Evolutionary conservation across 2,797 vertebrate species (phyloP).

Genomic region (Trachops cirrhosus): DNA sequence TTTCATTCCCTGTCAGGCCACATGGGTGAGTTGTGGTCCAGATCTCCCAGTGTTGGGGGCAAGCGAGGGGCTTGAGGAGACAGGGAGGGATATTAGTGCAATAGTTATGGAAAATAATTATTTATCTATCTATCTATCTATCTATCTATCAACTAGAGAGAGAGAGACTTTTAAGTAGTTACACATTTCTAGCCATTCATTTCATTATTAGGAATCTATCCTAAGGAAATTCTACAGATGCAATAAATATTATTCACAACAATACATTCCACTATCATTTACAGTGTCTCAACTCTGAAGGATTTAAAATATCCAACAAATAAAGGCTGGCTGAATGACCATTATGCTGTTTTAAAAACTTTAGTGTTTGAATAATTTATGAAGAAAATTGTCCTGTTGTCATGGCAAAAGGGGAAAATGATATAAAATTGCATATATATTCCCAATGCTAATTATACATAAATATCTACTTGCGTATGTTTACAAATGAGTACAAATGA

Average conservation of each 20-base stretch:
- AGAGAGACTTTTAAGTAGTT: neutral
- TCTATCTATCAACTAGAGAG: neutral
- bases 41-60: neutral
- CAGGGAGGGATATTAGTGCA: neutral
- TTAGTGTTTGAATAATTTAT: neutral
- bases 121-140: neutral
- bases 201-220: neutral
- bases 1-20: neutral
- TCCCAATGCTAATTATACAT: neutral
- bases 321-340: fast-evolving
- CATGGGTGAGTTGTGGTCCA: neutral
- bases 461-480: neutral
- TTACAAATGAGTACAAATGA: neutral
- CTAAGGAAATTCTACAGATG: neutral
- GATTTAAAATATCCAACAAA: neutral
- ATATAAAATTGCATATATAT: neutral
- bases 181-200: neutral
- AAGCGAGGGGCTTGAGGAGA: neutral
- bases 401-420: neutral
- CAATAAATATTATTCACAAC: neutral
- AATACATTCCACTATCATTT: neutral
- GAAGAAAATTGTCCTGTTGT: neutral
- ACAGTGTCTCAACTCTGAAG: neutral
- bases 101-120: neutral
- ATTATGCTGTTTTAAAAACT: neutral